These are phyloP conservation scores for Andrena chrysosceles DNA, from an alignment of 2,888 invertebrate genomes.

Conservation along the genomic window DNA sequence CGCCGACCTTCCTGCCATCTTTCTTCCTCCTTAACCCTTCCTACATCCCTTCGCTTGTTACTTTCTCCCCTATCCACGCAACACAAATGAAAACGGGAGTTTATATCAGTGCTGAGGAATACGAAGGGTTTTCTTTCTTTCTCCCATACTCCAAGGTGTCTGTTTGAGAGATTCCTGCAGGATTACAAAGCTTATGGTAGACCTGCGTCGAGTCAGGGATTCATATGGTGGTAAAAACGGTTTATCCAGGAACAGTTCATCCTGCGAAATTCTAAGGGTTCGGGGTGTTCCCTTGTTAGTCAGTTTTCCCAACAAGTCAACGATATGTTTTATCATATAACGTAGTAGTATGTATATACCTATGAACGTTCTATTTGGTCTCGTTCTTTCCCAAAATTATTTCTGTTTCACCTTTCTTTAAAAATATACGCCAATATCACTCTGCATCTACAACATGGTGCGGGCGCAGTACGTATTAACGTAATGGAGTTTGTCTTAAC, in stretches of 20 bases:
- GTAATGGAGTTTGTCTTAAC: neutral
- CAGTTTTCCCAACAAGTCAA: too few relatives aligned
- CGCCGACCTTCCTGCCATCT: constrained; percentile 43
- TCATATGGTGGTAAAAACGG: constrained; percentile 26
- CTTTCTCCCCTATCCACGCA: constrained; percentile 28
- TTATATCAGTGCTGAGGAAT: constrained; percentile 70
- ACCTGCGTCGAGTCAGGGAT: constrained; percentile 27
- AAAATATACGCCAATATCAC: too few relatives aligned
- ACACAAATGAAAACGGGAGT: constrained; percentile 52
- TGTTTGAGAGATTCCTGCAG: constrained; percentile 70
- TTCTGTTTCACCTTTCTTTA: too few relatives aligned
- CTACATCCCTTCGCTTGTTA: constrained; percentile 14
- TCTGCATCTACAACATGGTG: neutral
- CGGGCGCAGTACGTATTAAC: too few relatives aligned
- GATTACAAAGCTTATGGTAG: constrained; percentile 67
- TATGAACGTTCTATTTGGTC: neutral
- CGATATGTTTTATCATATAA: too few relatives aligned
- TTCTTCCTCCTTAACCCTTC: constrained; percentile 24
- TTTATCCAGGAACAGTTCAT: constrained; percentile 19
- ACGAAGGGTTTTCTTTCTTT: constrained; percentile 23
- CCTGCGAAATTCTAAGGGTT: constrained; percentile 9
- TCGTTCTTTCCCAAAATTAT: neutral
- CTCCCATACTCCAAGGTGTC: constrained; percentile 52
- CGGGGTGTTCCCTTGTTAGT: too few relatives aligned
- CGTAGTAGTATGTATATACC: too few relatives aligned